Base-by-base conservation (phyloP, 2,888 invertebrate genomes). In the Orthosia cruda region DNA sequence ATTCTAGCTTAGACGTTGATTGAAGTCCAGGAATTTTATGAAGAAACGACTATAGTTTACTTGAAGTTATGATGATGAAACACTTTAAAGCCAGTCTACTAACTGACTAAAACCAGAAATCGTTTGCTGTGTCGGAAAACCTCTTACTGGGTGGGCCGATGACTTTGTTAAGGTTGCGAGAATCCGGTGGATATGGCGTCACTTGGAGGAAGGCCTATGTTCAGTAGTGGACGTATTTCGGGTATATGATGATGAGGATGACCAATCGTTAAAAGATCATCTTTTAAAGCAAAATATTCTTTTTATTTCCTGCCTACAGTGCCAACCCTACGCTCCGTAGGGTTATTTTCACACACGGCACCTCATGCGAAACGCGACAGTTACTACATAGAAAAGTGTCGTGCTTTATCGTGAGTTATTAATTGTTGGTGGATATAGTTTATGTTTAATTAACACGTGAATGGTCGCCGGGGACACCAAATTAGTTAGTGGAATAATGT, bases 401-500 rank as follows among this genome's bases (percentile, higher is more conserved):
- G 69, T 73, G 71, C 67, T 81, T 88, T 82, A 87, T 87, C 82
- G 65, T 16, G 72, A 52, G 75, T 77, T 88, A 87, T 88, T 84
- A 82, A 88, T 88, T 84, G 78, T 64, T 64, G 61, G 55, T 63
- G 52, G 74, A 75, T 67, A 80, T 70, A 68, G 50, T 52, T 86
- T 81, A 84, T 80, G 85, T 82, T 69, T 72, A 80, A 88, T 88
- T 87, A 88, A 82, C 85, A 88, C 85, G 87, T 75, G 72, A 79
- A 45, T 23, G 74, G 75, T 40, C 78, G n/a, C 79, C 15, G 15
- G 79, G 88, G 83, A 83, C 15, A 49, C 15, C 26, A 72, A 87
- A 88, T 87, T 87, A 80, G 87, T 88, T 55, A 69, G 57, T 84
- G 40, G 69, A 69, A 61, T 84, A 67, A 73, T 80, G 40, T 69